Evolutionary conservation across 2,797 vertebrate genomes (phyloP), one percentile per base, ranked within the genome.

Genomic region (Melanotaenia parkinsoni): DNA sequence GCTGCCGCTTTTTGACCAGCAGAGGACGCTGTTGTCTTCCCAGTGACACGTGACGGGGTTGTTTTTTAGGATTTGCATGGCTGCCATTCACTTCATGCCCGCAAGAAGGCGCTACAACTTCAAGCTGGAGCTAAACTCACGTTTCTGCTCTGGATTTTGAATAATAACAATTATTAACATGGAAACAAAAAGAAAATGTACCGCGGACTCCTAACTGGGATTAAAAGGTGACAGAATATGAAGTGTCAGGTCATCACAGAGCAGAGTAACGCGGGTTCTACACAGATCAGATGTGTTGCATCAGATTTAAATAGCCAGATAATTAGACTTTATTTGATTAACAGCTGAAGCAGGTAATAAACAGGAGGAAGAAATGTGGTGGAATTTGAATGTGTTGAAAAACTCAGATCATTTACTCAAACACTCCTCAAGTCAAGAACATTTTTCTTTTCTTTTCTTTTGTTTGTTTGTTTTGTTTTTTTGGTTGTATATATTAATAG

Each of bases 51-150:
- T 30, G 4, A 4, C 28, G 28, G 28, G 28, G 28, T 30, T 28
- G 28, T 2, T n/a, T 14, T 8, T 9, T 3, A 5, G 9, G 1
- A 1, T 1, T 3, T 4, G 33, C 9, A 1, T 0, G 16, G 5
- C 47, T 80, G 74, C 40, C 61, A 3, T 62, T 37, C 35, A 1
- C 3, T 0, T 6, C 4, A 0, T 24, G 13, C 4, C n/a, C 91
- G 24, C 88, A 16, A 13, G 81, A 57, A 72, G 80, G 76, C 77
- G 83, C 85, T 35, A 28, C 28, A 30, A 30, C 32, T 63, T 4
- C 32, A 26, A 20, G 32, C n/a, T 7, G 18, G 40, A 37, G 24
- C 32, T 9, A 56, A 18, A 71, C 32, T 60, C 35, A 7, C 14
- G 28, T 65, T 57, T 47, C 50, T 5, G 11, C 56, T 9, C 22